A percentile compares a stretch with the other conserved stretches of the same genome.
Evolutionary conservation across 2,113 vertebrate species (phyloP).

Genomic region (Solenodon paradoxus): DNA sequence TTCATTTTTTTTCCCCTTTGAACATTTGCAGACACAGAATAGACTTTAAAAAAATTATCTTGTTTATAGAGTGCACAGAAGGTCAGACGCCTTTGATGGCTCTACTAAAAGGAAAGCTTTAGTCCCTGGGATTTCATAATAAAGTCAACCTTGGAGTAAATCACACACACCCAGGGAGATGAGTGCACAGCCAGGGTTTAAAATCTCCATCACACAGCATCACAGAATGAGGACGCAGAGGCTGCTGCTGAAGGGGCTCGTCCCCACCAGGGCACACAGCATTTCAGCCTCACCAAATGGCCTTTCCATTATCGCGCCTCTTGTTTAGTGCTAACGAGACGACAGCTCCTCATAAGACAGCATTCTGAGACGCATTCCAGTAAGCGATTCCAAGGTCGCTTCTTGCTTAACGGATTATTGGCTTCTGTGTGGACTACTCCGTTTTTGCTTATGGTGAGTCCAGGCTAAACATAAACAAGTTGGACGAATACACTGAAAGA

Average conservation of each 20-base stretch:
- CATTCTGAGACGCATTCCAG: background rate
- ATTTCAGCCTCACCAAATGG: background rate
- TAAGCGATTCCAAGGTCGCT: background rate
- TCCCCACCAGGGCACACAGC: background rate
- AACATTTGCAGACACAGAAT: background rate
- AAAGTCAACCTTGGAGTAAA: slow-evolving; percentile 12
- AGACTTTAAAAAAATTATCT: background rate
- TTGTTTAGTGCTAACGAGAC: background rate
- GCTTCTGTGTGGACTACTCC: background rate
- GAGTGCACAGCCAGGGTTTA: background rate
- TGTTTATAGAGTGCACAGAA: background rate
- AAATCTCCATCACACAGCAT: background rate
- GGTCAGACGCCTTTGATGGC: slow-evolving; percentile 15
- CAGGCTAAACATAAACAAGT: background rate
- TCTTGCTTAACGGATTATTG: background rate
- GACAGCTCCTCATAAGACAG: background rate
- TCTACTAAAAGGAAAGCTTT: background rate
- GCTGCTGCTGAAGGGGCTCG: too few relatives aligned
- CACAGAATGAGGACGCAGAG: background rate
- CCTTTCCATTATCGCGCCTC: background rate
- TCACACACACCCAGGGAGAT: background rate
- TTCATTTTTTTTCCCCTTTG: background rate
- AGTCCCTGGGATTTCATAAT: background rate
- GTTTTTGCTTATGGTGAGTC: background rate
- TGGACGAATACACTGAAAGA: background rate